Conservation (phyloP, 92 coral and sea anemone species). For the Hydrozoanthus gracilis region DNA sequence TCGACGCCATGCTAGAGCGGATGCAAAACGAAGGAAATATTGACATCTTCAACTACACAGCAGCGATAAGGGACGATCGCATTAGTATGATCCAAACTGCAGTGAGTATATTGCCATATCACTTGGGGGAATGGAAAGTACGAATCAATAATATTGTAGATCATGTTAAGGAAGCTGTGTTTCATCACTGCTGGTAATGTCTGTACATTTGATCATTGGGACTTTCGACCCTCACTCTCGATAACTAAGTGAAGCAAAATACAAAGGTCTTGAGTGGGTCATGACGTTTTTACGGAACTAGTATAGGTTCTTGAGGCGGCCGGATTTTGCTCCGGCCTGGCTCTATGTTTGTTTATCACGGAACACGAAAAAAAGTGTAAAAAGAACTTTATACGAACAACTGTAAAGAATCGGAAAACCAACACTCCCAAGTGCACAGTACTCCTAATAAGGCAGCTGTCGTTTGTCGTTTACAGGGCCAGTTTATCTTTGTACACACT, state of each 20-base stretch:
- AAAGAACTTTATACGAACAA: no score
- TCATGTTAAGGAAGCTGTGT: background rate
- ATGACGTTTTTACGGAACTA: no score
- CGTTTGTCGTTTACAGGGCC: slow-evolving; percentile 58
- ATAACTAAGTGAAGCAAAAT: no score
- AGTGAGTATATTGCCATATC: slow-evolving; percentile 44
- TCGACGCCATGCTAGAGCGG: slow-evolving; percentile 88
- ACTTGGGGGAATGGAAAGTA: background rate
- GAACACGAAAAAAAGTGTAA: no score
- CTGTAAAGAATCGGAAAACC: no score
- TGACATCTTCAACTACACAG: slow-evolving; percentile 76
- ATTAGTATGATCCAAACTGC: slow-evolving; percentile 81
- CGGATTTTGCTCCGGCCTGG: background rate
- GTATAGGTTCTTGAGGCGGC: no score
- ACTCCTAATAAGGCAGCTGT: background rate
- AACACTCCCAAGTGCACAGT: no score
- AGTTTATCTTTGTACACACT: slow-evolving; percentile 71
- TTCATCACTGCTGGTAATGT: background rate
- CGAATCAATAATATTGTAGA: background rate
- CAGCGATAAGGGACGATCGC: slow-evolving; percentile 65
- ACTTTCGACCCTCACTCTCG: no score
- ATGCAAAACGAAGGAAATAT: slow-evolving; percentile 58
- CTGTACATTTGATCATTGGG: background rate
- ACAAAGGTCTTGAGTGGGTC: no score
- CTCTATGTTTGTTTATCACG: no score